phyloP scores from a whole-genome alignment of 2,113 vertebrate genomes.

The Melanocharis versteri region DNA sequence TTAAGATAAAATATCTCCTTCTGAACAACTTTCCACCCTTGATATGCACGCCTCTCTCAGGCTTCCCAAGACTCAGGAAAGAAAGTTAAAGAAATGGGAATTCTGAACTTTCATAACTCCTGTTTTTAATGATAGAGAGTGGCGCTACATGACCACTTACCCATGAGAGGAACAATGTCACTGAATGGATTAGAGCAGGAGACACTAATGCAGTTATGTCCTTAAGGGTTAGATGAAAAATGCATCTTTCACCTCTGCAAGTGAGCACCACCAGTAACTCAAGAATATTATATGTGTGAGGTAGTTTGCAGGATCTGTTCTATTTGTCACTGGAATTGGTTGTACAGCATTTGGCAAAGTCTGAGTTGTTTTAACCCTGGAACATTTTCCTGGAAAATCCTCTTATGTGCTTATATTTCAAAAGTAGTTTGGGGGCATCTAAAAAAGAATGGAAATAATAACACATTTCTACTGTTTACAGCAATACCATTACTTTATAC shows the following conservation, averaged over 20 bases:
- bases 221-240: constrained; percentile 71
- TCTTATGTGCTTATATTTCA: constrained; percentile 11
- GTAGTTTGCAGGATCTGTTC: constrained; percentile 35
- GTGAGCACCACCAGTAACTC: constrained; percentile 60
- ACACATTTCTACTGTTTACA: not conserved
- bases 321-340: constrained; percentile 65
- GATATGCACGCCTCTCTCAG: not conserved
- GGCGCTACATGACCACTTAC: not conserved
- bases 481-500: not conserved
- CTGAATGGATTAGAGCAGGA: constrained; percentile 50
- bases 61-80: not conserved
- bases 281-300: constrained; percentile 52
- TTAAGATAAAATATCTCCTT: not conserved
- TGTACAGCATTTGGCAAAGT: constrained; percentile 20
- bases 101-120: not conserved
- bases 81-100: not conserved
- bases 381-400: not conserved
- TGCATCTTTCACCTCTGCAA: constrained; percentile 44
- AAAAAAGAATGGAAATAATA: not conserved
- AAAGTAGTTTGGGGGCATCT: not conserved
- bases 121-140: constrained; percentile 2
- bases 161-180: constrained; percentile 16
- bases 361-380: constrained; percentile 14
- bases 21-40: not conserved
- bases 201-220: constrained; percentile 56